These are phyloP conservation scores for Cryptomyrus ogoouensis DNA, from an alignment of 2,113 vertebrate species.

Conservation along the genomic window DNA sequence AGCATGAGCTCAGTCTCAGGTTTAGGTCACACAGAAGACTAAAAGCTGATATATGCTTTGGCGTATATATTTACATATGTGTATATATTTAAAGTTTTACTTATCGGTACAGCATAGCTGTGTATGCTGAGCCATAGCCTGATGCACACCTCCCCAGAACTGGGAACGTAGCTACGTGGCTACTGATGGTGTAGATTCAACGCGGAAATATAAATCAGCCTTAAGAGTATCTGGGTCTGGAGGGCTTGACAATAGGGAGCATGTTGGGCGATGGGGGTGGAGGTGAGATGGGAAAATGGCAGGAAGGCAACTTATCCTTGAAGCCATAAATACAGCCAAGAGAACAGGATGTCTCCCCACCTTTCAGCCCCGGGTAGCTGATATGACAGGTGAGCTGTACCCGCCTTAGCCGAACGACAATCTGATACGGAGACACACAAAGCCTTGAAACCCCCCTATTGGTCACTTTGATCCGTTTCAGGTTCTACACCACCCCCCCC, in stretches of 20 bases:
- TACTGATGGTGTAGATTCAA: not conserved
- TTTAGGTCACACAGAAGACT: conserved; percentile 43
- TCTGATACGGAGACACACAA: not conserved
- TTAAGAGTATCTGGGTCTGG: not conserved
- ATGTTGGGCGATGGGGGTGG: conserved; percentile 26
- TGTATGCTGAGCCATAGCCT: not conserved
- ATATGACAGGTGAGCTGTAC: not conserved
- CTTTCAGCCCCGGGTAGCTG: not conserved
- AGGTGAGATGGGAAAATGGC: conserved; percentile 31
- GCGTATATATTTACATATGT: not conserved
- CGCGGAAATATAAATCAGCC: not conserved
- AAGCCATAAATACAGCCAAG: conserved; percentile 41
- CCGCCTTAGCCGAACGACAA: not conserved
- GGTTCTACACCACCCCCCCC: not conserved
- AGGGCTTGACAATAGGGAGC: conserved; percentile 39
- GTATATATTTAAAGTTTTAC: not conserved
- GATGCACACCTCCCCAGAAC: not conserved
- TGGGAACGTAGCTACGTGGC: not conserved
- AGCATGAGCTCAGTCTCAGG: conserved; percentile 57
- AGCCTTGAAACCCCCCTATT: not conserved
- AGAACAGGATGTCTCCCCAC: conserved; percentile 24
- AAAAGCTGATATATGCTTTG: not conserved
- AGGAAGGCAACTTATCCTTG: conserved; percentile 50
- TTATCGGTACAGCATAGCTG: not conserved
- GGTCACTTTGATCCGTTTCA: not conserved